Conservation (phyloP, 1,140 invertebrate species). For the Agrypnia vestita region DNA sequence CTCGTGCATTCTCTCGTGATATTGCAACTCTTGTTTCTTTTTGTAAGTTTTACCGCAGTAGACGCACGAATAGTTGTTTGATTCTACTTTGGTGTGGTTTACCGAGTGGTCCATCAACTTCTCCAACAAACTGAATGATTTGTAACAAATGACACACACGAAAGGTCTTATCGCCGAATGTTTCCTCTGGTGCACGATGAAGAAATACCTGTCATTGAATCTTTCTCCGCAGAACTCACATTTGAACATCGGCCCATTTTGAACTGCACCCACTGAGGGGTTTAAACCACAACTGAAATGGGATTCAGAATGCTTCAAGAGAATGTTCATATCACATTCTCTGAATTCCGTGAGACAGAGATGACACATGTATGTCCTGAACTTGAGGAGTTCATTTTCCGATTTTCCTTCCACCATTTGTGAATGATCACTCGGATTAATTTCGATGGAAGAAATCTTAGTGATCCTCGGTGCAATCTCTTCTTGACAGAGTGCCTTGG, state of each 20-base stretch:
- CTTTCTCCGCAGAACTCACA: constrained; percentile 48
- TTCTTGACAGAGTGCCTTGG: constrained; percentile 27
- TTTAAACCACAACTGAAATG: constrained; percentile 24
- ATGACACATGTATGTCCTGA: constrained; percentile 53
- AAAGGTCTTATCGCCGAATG: constrained; percentile 56
- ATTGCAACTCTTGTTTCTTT: constrained; percentile 43
- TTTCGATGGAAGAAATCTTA: constrained; percentile 15
- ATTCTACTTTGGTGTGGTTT: background rate
- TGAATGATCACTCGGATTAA: constrained; percentile 11
- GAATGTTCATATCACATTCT: constrained; percentile 29
- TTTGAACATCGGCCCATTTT: constrained; percentile 40
- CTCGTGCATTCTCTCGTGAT: constrained; percentile 39
- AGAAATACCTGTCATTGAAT: constrained; percentile 40
- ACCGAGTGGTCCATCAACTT: constrained; percentile 33
- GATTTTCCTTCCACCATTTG: constrained; percentile 12
- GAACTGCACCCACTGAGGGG: background rate
- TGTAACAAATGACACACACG: constrained; percentile 52
- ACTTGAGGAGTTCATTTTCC: constrained; percentile 42
- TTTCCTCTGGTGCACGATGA: constrained; percentile 53
- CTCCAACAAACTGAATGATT: constrained; percentile 16
- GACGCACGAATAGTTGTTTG: constrained; percentile 2
- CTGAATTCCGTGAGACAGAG: constrained; percentile 49
- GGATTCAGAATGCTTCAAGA: constrained; percentile 32
- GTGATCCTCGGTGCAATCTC: constrained; percentile 49
- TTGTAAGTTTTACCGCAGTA: constrained; percentile 42